These are phyloP conservation scores for Paralichthys olivaceus DNA, from an alignment of 2,113 vertebrate genomes.

Conservation along the genomic window DNA sequence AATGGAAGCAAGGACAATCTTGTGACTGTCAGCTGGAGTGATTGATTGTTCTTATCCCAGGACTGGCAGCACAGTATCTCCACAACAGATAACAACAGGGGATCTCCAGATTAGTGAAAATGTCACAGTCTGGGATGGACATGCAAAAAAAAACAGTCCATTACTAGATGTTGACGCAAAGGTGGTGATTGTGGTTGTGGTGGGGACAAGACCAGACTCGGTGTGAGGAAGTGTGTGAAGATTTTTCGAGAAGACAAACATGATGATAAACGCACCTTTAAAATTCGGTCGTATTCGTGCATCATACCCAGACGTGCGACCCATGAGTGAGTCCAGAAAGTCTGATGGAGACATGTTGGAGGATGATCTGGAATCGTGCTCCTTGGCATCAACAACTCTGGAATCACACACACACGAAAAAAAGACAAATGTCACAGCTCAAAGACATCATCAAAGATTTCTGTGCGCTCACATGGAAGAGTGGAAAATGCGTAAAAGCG, in stretches of 20 bases:
- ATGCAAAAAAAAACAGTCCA: neutral
- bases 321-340: slow-evolving; percentile 99
- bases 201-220: neutral
- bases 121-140: slow-evolving; percentile 5
- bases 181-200: neutral
- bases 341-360: slow-evolving; percentile 96
- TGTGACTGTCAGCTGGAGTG: slow-evolving; percentile 46
- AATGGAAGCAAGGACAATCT: slow-evolving; percentile 23
- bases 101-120: slow-evolving; percentile 32
- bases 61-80: slow-evolving; percentile 25
- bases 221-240: neutral
- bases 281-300: slow-evolving; percentile 99
- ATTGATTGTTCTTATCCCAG: slow-evolving; percentile 47
- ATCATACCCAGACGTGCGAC: slow-evolving; percentile 96
- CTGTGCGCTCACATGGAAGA: slow-evolving; percentile 18
- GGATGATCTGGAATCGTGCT: slow-evolving; percentile 93
- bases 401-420: slow-evolving; percentile 53
- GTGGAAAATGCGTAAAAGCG: slow-evolving; percentile 46
- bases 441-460: slow-evolving; percentile 45
- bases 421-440: slow-evolving; percentile 26
- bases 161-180: neutral
- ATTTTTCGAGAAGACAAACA: slow-evolving; percentile 6
- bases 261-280: slow-evolving; percentile 88
- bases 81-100: slow-evolving; percentile 39
- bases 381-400: slow-evolving; percentile 92